A percentile compares a stretch with the other conserved stretches of the same genome.
Evolutionary conservation across 2,888 invertebrate species (phyloP).

Genomic region (Stenolophus ochropezus): DNA sequence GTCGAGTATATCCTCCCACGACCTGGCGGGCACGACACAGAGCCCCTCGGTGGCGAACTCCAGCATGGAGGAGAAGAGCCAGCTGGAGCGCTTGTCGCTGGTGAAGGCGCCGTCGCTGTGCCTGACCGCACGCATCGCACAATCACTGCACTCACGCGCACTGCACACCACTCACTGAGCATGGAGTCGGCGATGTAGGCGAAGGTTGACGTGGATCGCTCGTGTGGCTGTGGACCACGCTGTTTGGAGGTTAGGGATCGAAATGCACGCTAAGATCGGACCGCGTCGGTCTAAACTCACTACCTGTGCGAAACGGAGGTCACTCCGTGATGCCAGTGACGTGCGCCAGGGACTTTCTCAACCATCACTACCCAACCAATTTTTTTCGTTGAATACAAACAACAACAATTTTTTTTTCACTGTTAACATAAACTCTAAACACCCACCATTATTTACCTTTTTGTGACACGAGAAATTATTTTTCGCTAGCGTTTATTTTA

Average conservation of each 20-base stretch:
- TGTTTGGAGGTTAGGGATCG: too few relatives aligned
- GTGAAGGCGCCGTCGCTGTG: constrained; percentile 41
- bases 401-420: too few relatives aligned
- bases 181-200: constrained; percentile 40
- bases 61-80: constrained; percentile 56
- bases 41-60: constrained; percentile 52
- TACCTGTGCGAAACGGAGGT: constrained; percentile 31
- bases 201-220: constrained; percentile 21
- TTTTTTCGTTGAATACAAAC: too few relatives aligned
- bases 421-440: too few relatives aligned
- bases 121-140: constrained; percentile 49
- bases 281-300: constrained; percentile 12
- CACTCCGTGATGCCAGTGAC: background rate
- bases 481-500: too few relatives aligned
- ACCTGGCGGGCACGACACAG: constrained; percentile 44
- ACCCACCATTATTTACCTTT: too few relatives aligned
- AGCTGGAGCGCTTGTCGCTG: constrained; percentile 49
- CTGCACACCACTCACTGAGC: constrained; percentile 22
- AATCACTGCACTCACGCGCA: constrained; percentile 40
- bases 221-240: too few relatives aligned
- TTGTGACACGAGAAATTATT: too few relatives aligned
- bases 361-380: too few relatives aligned
- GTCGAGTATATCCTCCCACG: constrained; percentile 48
- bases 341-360: too few relatives aligned
- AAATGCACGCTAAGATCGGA: constrained; percentile 43